phyloP scores from a whole-genome alignment of 2,797 vertebrate species.

The Sphenopsis melanotis region DNA sequence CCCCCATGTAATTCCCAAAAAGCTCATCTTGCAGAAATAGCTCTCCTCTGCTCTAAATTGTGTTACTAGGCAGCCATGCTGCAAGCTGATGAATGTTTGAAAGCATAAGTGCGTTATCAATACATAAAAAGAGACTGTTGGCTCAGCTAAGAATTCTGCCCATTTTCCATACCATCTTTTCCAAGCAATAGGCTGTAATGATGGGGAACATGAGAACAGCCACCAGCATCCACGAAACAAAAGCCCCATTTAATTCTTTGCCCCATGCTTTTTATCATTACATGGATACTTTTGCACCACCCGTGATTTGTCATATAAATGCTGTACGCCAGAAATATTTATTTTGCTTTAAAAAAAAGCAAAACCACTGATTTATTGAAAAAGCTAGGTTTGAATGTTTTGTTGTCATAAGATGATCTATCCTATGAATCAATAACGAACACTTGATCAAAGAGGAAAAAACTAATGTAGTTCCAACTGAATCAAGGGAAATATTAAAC shows the following conservation, averaged over 20 bases:
- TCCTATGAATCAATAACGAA: neutral
- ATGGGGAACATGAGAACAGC: neutral
- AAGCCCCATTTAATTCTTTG: neutral
- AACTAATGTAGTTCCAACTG: neutral
- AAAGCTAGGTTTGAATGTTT: neutral
- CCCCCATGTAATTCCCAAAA: neutral
- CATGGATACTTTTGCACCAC: neutral
- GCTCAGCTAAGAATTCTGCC: neutral
- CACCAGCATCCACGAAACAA: accelerated
- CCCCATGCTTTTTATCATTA: neutral
- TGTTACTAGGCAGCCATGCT: neutral
- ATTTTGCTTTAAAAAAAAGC: neutral
- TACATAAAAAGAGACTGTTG: neutral
- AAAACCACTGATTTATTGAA: neutral
- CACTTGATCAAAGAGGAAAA: neutral
- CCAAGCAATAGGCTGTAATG: neutral
- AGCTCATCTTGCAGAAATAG: neutral
- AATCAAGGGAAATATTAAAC: neutral
- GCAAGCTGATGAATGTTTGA: neutral
- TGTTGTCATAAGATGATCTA: neutral
- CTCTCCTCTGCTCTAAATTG: neutral
- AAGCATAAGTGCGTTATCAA: neutral
- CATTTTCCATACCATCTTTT: neutral
- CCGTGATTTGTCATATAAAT: neutral
- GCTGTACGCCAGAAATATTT: neutral